Conservation (phyloP, 1,140 invertebrate species). For the Rhopalosiphum maidis region DNA sequence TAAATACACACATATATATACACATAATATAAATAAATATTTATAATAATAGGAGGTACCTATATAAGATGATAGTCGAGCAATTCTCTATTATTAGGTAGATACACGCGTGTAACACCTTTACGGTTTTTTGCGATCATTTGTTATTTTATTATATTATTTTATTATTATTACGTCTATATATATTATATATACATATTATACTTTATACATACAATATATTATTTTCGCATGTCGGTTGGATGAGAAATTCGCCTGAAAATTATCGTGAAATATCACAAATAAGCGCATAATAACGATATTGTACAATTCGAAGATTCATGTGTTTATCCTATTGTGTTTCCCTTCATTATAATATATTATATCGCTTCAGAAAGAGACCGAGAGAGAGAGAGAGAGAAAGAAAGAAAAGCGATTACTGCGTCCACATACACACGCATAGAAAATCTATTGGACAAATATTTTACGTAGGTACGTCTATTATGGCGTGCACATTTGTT, state of each 20-base stretch:
- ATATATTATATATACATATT: not conserved
- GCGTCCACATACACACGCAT: not conserved
- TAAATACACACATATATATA: not conserved
- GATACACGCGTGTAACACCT: not conserved
- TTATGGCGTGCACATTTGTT: slow-evolving; percentile 38
- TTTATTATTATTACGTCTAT: not conserved
- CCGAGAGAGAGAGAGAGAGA: not conserved
- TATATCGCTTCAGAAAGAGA: not conserved
- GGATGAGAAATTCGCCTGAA: slow-evolving; percentile 2
- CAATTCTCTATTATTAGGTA: not conserved
- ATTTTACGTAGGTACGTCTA: slow-evolving; percentile 23
- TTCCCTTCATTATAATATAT: slow-evolving; percentile 12
- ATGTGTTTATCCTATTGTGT: slow-evolving; percentile 40
- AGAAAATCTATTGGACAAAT: slow-evolving; percentile 26
- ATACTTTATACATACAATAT: too few species aligned
- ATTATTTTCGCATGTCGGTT: not conserved
- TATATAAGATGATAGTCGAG: not conserved
- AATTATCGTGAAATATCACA: slow-evolving; percentile 28
- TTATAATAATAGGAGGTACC: not conserved
- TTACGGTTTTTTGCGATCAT: not conserved
- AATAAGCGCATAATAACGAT: slow-evolving; percentile 7
- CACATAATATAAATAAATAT: not conserved
- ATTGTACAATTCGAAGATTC: not conserved
- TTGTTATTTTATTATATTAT: slow-evolving; percentile 20
- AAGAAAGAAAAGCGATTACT: slow-evolving; percentile 27